Evolutionary conservation across 2,797 vertebrate genomes (phyloP).

Genomic region (Microctenopoma steveboyesi): DNA sequence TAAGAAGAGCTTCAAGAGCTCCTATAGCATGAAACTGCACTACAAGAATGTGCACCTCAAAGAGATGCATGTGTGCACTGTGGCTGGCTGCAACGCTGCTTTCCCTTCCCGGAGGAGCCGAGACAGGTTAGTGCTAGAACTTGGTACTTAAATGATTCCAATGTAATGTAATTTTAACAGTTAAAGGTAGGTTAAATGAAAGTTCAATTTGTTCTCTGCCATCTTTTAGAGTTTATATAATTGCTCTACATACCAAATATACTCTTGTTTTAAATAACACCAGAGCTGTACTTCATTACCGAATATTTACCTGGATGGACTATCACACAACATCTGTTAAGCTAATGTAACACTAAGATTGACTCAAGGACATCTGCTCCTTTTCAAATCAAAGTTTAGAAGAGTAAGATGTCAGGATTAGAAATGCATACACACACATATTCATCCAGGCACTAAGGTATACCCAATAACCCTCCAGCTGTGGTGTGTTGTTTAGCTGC

Average conservation of each 20-base stretch:
- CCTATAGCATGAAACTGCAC: slow-evolving; percentile 99
- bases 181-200: slow-evolving; percentile 60
- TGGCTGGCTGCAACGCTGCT: slow-evolving; percentile 97
- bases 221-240: not conserved
- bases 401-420: slow-evolving; percentile 60
- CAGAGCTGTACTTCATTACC: slow-evolving; percentile 18
- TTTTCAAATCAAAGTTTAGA: slow-evolving; percentile 73
- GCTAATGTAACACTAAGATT: slow-evolving; percentile 56
- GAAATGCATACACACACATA: slow-evolving; percentile 54
- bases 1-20: slow-evolving; percentile 99
- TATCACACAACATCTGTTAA: slow-evolving; percentile 64
- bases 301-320: slow-evolving; percentile 45
- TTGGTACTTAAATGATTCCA: slow-evolving; percentile 22
- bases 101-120: slow-evolving; percentile 98
- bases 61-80: slow-evolving; percentile 99
- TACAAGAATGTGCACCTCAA: slow-evolving; percentile 99
- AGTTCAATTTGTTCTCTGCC: slow-evolving; percentile 13
- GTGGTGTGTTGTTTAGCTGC: slow-evolving; percentile 77
- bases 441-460: slow-evolving; percentile 19
- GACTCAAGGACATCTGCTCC: slow-evolving; percentile 75
- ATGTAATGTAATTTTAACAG: slow-evolving; percentile 27
- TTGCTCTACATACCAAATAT: not conserved
- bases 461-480: slow-evolving; percentile 59
- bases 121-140: slow-evolving; percentile 93
- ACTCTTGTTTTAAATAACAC: not conserved